phyloP scores from a whole-genome alignment of 2,113 vertebrate species.

The Rattus rattus region DNA sequence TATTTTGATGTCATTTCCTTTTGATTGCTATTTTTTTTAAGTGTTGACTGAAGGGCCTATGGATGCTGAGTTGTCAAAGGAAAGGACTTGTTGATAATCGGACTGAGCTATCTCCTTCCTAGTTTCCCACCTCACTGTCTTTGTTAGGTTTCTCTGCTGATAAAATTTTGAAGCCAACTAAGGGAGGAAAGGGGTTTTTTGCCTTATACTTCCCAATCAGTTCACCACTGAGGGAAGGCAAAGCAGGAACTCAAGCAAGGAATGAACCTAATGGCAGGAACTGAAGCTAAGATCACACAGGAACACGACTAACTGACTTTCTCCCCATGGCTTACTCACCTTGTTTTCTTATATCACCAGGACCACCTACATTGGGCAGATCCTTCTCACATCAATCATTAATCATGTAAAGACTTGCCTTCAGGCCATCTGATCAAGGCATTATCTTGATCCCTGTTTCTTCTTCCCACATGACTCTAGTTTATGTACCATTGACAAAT shows the following conservation, averaged over 20 bases:
- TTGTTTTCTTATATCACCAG: neutral
- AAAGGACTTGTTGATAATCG: neutral
- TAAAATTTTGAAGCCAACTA: neutral
- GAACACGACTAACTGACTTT: neutral
- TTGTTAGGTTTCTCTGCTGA: neutral
- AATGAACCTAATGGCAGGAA: neutral
- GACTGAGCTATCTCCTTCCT: neutral
- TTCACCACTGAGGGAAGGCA: neutral
- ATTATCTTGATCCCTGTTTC: neutral
- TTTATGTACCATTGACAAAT: neutral
- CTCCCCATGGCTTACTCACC: neutral
- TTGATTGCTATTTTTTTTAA: constrained; percentile 7
- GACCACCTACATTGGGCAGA: neutral
- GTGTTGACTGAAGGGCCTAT: neutral
- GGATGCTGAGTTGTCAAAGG: neutral
- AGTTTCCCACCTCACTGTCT: neutral
- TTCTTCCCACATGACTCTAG: neutral
- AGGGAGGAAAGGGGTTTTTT: neutral
- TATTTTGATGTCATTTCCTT: neutral
- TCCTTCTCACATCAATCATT: neutral
- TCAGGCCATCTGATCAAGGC: neutral
- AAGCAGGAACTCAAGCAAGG: neutral
- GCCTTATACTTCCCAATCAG: neutral
- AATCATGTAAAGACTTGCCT: neutral
- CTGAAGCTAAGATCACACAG: neutral